phyloP scores from a whole-genome alignment of 1,140 invertebrate species.

The Agrypnia vestita region DNA sequence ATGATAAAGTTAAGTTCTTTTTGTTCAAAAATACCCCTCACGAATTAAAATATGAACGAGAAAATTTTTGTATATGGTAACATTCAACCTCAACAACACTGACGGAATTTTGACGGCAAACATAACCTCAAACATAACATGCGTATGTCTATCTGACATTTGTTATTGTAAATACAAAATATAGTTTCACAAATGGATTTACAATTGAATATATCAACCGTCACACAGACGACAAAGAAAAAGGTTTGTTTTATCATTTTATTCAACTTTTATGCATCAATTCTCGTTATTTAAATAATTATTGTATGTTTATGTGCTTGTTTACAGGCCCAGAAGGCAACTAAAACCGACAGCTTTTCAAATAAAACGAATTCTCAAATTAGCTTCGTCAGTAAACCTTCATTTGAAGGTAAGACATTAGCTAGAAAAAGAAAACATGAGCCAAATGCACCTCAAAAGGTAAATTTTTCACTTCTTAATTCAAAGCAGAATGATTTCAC shows the following conservation, averaged over 20 bases:
- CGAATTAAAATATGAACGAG: no score
- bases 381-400: slow-evolving; percentile 68
- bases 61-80: background rate
- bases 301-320: background rate
- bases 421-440: slow-evolving; percentile 67
- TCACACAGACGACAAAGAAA: slow-evolving; percentile 42
- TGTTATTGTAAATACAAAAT: slow-evolving; percentile 32
- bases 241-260: slow-evolving; percentile 44
- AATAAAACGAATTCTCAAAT: slow-evolving; percentile 1
- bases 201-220: slow-evolving; percentile 53
- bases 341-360: slow-evolving; percentile 36
- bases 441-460: slow-evolving; percentile 48
- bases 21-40: no score
- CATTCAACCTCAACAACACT: background rate
- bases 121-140: slow-evolving; percentile 49
- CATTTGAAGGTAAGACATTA: slow-evolving; percentile 69
- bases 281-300: background rate
- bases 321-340: slow-evolving; percentile 38
- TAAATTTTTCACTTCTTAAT: slow-evolving; percentile 54
- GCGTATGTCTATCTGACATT: slow-evolving; percentile 47
- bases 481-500: slow-evolving; percentile 13
- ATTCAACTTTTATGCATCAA: background rate
- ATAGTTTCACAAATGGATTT: slow-evolving; percentile 50
- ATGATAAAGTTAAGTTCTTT: no score
- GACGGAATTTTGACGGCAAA: slow-evolving; percentile 7